These are phyloP conservation scores for Rhagologus leucostigma DNA, from an alignment of 2,113 vertebrate genomes.

Conservation along the genomic window DNA sequence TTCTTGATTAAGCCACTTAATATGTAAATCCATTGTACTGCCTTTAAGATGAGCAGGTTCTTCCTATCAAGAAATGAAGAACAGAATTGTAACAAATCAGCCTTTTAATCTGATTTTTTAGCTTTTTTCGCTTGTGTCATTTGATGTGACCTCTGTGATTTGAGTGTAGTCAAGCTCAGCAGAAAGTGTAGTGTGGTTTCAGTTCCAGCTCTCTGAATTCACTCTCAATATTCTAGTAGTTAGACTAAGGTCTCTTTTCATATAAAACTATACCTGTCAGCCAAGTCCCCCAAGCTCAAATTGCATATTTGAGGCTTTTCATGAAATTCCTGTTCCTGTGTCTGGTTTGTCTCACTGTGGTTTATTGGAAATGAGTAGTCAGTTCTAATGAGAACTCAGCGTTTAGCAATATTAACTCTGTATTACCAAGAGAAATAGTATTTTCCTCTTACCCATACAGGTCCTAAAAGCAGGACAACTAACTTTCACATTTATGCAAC, in stretches of 20 bases:
- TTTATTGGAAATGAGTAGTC: not conserved
- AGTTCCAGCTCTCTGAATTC: not conserved
- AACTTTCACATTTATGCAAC: not conserved
- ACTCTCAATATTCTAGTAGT: not conserved
- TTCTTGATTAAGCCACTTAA: conserved; percentile 68
- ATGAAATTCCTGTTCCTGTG: not conserved
- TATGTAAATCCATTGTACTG: conserved; percentile 16
- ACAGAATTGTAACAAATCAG: not conserved
- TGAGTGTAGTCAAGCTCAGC: not conserved
- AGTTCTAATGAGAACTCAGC: not conserved
- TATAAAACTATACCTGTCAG: not conserved
- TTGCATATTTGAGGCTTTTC: not conserved
- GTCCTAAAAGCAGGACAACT: not conserved
- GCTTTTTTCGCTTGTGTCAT: not conserved
- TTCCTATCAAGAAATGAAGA: conserved; percentile 38
- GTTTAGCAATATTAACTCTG: not conserved
- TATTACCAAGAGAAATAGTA: not conserved
- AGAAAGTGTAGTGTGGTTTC: not conserved
- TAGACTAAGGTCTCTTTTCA: not conserved
- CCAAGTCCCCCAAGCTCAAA: not conserved
- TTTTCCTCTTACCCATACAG: not conserved
- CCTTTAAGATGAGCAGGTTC: conserved; percentile 13
- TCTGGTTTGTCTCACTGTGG: not conserved
- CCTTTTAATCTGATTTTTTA: not conserved
- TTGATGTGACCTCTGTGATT: not conserved